Conservation (phyloP, 2,888 invertebrate species). For the Caradrina clavipalpis region DNA sequence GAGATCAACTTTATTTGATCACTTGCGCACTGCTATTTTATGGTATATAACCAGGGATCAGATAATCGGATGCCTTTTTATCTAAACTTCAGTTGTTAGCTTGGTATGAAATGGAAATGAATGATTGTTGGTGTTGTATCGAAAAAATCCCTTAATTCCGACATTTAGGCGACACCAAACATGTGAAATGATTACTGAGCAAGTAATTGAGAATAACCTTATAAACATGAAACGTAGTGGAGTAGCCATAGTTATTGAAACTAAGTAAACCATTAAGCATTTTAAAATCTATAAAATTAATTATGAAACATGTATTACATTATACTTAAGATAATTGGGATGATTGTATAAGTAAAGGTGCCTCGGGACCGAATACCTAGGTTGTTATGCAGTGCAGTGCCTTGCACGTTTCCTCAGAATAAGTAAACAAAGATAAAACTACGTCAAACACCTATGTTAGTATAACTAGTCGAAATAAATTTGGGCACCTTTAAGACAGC, state of each 20-base stretch:
- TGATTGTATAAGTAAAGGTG: slow-evolving; percentile 34
- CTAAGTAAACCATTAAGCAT: slow-evolving; percentile 10
- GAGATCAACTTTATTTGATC: too few species aligned
- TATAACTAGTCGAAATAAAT: slow-evolving; percentile 11
- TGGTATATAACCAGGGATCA: too few species aligned
- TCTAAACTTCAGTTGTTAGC: too few species aligned
- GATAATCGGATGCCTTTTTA: too few species aligned
- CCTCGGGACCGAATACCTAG: slow-evolving; percentile 31
- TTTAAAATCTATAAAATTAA: neutral
- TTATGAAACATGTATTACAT: slow-evolving; percentile 1
- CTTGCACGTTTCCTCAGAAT: slow-evolving; percentile 4
- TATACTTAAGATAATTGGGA: slow-evolving; percentile 9
- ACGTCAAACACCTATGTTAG: neutral
- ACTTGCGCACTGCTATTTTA: too few species aligned
- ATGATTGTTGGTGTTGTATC: too few species aligned
- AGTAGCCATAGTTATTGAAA: slow-evolving; percentile 20
- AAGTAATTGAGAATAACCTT: slow-evolving; percentile 31
- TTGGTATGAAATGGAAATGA: too few species aligned
- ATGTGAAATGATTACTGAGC: too few species aligned
- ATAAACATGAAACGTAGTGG: slow-evolving; percentile 1
- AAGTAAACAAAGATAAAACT: neutral
- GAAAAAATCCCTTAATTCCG: too few species aligned
- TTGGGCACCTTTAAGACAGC: slow-evolving; percentile 31
- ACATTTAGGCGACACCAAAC: too few species aligned
- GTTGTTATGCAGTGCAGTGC: slow-evolving; percentile 6